A percentile compares a stretch with the other conserved stretches of the same genome.
phyloP scores from a whole-genome alignment of 2,797 vertebrate genomes.

The Smutsia temminckii region DNA sequence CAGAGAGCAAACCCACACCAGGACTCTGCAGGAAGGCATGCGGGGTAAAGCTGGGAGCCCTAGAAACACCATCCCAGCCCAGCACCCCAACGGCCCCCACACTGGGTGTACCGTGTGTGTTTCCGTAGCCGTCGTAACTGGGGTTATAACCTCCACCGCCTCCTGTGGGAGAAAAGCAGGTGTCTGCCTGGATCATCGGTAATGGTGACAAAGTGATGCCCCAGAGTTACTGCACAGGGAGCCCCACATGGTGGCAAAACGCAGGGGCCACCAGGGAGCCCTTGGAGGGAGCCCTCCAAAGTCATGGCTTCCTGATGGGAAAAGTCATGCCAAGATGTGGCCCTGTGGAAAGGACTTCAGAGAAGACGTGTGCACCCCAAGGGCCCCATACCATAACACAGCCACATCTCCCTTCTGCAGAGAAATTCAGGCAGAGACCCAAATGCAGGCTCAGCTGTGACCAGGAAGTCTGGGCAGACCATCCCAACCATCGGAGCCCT shows the following conservation, averaged over 20 bases:
- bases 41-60: rapidly evolving
- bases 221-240: rapidly evolving
- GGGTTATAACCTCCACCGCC: background rate
- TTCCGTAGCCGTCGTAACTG: rapidly evolving
- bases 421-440: background rate
- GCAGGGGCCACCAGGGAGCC: rapidly evolving
- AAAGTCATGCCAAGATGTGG: rapidly evolving
- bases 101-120: rapidly evolving
- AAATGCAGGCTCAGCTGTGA: rapidly evolving
- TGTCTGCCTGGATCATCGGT: rapidly evolving
- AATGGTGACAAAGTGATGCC: rapidly evolving
- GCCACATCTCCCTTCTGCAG: background rate
- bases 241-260: background rate
- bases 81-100: rapidly evolving
- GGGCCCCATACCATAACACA: too few relatives aligned
- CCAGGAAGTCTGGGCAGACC: rapidly evolving
- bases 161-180: background rate
- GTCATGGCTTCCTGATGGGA: background rate
- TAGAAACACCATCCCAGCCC: rapidly evolving
- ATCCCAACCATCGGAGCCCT: rapidly evolving
- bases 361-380: rapidly evolving
- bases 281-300: rapidly evolving
- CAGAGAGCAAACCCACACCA: rapidly evolving
- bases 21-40: background rate
- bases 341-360: background rate